Percentiles rank a stretch among this genome's conserved stretches.
These are phyloP conservation scores for Pseudochirops corinnae DNA, from an alignment of 2,797 vertebrate genomes.

Conservation along the genomic window DNA sequence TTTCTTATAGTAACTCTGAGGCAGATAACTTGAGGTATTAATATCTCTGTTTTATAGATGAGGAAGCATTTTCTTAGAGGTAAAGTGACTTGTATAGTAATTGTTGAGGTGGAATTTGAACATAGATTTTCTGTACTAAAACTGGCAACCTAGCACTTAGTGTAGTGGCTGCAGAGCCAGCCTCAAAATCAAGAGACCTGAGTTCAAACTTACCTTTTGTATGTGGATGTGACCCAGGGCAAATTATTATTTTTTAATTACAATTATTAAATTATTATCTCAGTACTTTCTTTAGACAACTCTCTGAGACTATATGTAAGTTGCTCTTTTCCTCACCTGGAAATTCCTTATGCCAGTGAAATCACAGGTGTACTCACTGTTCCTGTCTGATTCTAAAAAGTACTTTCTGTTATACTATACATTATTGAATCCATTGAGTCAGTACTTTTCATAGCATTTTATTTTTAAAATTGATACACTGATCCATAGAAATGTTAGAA, in stretches of 20 bases:
- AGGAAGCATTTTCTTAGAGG: neutral
- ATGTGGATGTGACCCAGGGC: neutral
- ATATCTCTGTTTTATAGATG: neutral
- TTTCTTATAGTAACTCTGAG: neutral
- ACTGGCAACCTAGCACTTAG: neutral
- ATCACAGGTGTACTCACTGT: neutral
- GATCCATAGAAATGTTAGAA: neutral
- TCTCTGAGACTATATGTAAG: neutral
- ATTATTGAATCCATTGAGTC: neutral
- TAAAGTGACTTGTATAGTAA: neutral
- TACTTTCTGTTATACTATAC: neutral
- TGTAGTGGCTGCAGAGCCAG: neutral
- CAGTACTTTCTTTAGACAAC: neutral
- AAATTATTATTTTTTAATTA: neutral
- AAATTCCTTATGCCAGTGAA: neutral
- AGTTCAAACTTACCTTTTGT: neutral
- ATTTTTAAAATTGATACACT: neutral
- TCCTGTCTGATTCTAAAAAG: neutral
- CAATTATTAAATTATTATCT: neutral
- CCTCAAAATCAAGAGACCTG: neutral
- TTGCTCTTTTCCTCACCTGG: neutral
- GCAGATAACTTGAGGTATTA: neutral
- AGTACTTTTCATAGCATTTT: neutral
- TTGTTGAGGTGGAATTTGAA: neutral
- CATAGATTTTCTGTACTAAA: neutral